Conservation (phyloP, 2,113 vertebrate species). For the Argyrosomus japonicus region DNA sequence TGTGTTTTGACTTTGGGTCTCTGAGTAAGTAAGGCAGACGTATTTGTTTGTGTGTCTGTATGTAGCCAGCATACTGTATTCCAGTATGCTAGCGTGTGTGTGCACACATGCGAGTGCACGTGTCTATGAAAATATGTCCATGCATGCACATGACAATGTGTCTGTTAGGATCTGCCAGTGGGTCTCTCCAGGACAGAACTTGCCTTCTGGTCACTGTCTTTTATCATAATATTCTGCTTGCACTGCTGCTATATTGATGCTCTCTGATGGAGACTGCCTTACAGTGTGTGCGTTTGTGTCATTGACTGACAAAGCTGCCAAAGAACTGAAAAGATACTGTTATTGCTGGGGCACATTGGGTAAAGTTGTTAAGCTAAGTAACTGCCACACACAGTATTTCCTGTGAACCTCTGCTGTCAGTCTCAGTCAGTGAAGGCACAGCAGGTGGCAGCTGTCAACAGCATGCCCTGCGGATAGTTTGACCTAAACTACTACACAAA, state of each 20-base stretch:
- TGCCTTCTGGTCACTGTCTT: constrained; percentile 33
- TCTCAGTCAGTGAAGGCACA: constrained; percentile 23
- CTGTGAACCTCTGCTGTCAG: constrained; percentile 31
- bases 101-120: background rate
- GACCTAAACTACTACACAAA: constrained; percentile 23
- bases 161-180: constrained; percentile 24
- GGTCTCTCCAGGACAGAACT: constrained; percentile 25
- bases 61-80: background rate
- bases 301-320: constrained; percentile 14
- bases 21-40: background rate
- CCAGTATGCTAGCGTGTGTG: constrained; percentile 8
- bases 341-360: constrained; percentile 4
- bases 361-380: constrained; percentile 26
- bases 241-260: constrained; percentile 33
- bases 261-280: constrained; percentile 1
- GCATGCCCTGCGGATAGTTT: constrained; percentile 5
- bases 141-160: constrained; percentile 6
- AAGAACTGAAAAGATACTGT: constrained; percentile 9
- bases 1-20: constrained; percentile 19
- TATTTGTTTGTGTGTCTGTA: background rate
- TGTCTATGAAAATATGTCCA: constrained; percentile 15
- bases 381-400: constrained; percentile 12
- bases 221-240: constrained; percentile 26
- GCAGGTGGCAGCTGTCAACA: constrained; percentile 49
- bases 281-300: constrained; percentile 1